Percentiles rank a stretch among this genome's conserved stretches.
These are phyloP conservation scores for Dolichopus griseipennis DNA, from an alignment of 2,888 invertebrate genomes.

Conservation along the genomic window DNA sequence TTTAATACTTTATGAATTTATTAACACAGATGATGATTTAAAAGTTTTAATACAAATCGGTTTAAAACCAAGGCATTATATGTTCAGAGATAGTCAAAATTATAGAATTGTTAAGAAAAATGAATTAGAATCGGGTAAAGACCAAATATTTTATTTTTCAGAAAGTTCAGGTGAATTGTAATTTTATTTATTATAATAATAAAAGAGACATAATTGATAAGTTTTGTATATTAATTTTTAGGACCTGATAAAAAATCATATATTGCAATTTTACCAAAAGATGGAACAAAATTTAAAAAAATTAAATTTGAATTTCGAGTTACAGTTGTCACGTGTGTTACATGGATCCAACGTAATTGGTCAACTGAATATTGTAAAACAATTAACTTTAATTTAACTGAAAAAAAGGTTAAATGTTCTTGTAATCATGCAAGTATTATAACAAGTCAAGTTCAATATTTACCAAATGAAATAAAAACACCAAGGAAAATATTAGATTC, in stretches of 20 bases:
- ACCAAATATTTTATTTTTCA: background rate
- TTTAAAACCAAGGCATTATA: slow-evolving; percentile 23
- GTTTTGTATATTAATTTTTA: background rate
- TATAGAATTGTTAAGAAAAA: slow-evolving; percentile 11
- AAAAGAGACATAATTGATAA: background rate
- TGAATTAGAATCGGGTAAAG: too few relatives aligned
- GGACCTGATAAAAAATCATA: background rate
- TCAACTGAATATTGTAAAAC: background rate
- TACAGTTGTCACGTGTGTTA: background rate
- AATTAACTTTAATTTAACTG: background rate
- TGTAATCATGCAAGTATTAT: background rate
- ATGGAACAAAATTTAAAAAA: background rate
- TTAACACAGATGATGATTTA: slow-evolving; percentile 17
- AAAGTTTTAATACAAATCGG: slow-evolving; percentile 20
- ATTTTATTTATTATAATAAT: too few relatives aligned
- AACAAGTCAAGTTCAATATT: background rate
- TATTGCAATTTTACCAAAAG: slow-evolving; percentile 10
- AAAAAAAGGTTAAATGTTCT: background rate
- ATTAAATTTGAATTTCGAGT: slow-evolving; percentile 9
- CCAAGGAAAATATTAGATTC: background rate
- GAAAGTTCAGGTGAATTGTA: background rate
- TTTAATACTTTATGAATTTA: slow-evolving; percentile 23
- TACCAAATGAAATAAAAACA: background rate
- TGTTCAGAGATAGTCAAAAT: slow-evolving; percentile 15
- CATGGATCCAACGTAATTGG: background rate